Percentiles rank a stretch among this genome's conserved stretches.
Evolutionary conservation across 2,797 vertebrate genomes (phyloP).

Genomic region (Aratinga solstitialis): DNA sequence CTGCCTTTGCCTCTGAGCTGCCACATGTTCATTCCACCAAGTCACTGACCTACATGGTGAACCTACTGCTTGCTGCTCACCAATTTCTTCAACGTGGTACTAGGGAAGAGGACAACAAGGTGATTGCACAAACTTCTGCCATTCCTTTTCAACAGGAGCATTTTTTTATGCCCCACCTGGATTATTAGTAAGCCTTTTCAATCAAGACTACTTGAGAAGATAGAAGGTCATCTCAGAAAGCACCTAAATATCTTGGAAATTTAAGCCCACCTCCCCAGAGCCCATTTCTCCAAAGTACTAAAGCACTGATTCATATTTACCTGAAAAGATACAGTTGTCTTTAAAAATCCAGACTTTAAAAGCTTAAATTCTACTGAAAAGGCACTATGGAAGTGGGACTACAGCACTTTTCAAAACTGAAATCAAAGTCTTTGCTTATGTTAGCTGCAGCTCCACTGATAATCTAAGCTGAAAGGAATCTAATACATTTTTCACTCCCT

Average conservation of each 20-base stretch:
- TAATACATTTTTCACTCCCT: background rate
- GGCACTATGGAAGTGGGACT: background rate
- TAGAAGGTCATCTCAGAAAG: background rate
- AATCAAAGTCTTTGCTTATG: background rate
- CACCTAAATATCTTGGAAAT: background rate
- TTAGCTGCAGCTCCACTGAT: constrained; percentile 1
- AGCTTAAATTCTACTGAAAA: background rate
- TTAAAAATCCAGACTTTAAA: background rate
- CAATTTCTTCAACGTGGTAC: accelerated
- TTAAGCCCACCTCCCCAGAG: background rate
- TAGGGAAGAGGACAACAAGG: background rate
- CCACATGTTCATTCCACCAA: background rate
- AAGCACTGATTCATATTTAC: background rate
- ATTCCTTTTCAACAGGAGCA: background rate
- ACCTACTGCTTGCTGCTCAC: background rate
- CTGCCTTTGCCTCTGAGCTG: background rate
- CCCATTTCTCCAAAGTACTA: background rate
- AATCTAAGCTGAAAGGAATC: constrained; percentile 38
- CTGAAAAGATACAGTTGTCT: background rate
- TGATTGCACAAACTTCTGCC: background rate
- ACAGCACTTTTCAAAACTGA: background rate
- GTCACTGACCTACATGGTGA: accelerated
- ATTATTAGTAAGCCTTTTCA: background rate
- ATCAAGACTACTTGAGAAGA: background rate
- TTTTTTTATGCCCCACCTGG: background rate